These are phyloP conservation scores for Brachionus rotundiformis DNA, from an alignment of 1,140 invertebrate genomes.

Conservation along the genomic window DNA sequence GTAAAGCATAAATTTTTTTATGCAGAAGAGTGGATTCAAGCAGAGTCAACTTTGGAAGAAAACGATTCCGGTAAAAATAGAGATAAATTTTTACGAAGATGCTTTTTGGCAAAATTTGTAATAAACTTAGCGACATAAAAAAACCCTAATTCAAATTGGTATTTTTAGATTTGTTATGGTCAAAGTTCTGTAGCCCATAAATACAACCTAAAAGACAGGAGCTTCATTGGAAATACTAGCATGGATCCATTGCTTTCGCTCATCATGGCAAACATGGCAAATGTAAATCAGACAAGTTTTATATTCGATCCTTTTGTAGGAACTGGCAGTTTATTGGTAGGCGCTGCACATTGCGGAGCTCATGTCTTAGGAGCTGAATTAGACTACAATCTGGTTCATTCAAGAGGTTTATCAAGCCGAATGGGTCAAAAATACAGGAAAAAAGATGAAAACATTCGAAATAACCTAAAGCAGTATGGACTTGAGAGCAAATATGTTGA, in stretches of 20 bases:
- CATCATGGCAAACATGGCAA: conserved; percentile 88
- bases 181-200: conserved; percentile 76
- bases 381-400: conserved; percentile 88
- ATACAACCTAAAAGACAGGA: conserved; percentile 81
- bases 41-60: neutral
- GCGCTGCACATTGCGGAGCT: conserved; percentile 84
- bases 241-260: conserved; percentile 91
- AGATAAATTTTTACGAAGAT: conserved; percentile 71
- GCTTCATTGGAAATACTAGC: conserved; percentile 94
- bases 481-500: conserved; percentile 77
- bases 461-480: conserved; percentile 84
- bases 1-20: conserved; percentile 49
- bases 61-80: conserved; percentile 61
- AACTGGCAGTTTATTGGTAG: conserved; percentile 81
- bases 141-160: conserved; percentile 45
- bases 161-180: conserved; percentile 72
- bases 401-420: conserved; percentile 70
- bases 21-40: conserved; percentile 46
- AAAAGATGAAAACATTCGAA: conserved; percentile 78
- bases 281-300: conserved; percentile 73
- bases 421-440: conserved; percentile 70
- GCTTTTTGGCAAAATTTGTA: conserved; percentile 84
- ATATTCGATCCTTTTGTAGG: conserved; percentile 93
- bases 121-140: no score
- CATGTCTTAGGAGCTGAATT: conserved; percentile 89